These are phyloP conservation scores for Phlogophora meticulosa DNA, from an alignment of 2,888 invertebrate genomes.

Conservation along the genomic window DNA sequence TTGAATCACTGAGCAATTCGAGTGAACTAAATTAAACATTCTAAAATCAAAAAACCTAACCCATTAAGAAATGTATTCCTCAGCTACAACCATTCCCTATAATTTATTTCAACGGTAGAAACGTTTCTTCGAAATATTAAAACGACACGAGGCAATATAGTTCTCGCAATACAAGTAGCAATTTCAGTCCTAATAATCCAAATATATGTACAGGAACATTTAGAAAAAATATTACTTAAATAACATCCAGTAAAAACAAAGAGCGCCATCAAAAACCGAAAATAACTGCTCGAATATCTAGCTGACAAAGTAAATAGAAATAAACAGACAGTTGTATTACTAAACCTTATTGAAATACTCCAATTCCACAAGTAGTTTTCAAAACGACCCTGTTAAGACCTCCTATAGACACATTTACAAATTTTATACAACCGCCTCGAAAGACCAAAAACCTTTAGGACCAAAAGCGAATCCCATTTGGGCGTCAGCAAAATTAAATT, in stretches of 20 bases:
- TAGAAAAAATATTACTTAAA: conserved; percentile 27
- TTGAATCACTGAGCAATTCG: not conserved
- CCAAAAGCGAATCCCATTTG: conserved; percentile 17
- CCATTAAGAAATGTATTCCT: not conserved
- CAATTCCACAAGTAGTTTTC: conserved; percentile 43
- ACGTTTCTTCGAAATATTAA: conserved; percentile 34
- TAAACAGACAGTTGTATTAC: conserved; percentile 32
- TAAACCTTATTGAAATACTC: conserved; percentile 44
- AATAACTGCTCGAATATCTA: conserved; percentile 28
- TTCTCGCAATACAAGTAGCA: not conserved
- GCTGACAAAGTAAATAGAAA: conserved; percentile 34
- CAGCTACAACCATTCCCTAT: not conserved
- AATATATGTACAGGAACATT: conserved; percentile 31
- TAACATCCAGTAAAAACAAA: conserved; percentile 51
- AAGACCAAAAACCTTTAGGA: conserved; percentile 13
- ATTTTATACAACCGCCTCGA: conserved; percentile 11
- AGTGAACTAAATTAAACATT: not conserved
- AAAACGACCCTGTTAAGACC: conserved; percentile 32
- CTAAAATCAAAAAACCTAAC: conserved; percentile 3
- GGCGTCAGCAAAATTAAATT: conserved; percentile 60
- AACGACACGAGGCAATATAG: conserved; percentile 28
- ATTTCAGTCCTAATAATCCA: conserved; percentile 40
- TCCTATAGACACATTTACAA: conserved; percentile 30
- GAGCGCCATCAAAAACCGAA: conserved; percentile 29
- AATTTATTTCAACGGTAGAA: conserved; percentile 12